Conservation (phyloP, 2,113 vertebrate genomes). For the Acrocephalus kingi region DNA sequence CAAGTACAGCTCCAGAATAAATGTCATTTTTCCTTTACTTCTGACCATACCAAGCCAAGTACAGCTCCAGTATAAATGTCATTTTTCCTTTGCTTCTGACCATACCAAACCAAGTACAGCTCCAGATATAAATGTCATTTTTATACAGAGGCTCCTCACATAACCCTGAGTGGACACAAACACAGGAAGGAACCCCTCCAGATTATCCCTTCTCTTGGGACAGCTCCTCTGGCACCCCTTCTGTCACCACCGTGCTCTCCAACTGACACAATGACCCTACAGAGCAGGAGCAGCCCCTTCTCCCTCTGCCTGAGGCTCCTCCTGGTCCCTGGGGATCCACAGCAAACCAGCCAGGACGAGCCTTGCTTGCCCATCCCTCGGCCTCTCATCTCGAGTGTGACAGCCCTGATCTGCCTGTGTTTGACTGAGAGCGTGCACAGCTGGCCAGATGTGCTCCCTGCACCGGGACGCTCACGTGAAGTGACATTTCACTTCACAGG, state of each 20-base stretch:
- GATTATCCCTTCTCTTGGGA: not conserved
- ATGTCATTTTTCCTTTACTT: not conserved
- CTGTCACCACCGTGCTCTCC: fast-evolving
- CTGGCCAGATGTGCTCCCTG: not conserved
- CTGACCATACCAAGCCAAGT: not conserved
- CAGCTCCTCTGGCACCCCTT: not conserved
- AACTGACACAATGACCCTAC: not conserved
- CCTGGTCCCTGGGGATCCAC: fast-evolving
- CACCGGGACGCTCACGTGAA: not conserved
- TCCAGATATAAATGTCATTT: not conserved
- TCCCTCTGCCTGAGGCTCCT: not conserved
- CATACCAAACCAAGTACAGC: fast-evolving
- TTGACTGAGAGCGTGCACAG: not conserved
- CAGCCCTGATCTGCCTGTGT: not conserved
- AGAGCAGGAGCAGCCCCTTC: not conserved
- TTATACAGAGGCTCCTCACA: not conserved
- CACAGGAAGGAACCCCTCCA: not conserved
- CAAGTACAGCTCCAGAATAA: not conserved
- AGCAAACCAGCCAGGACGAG: not conserved
- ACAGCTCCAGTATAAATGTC: not conserved
- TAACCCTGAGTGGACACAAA: not conserved
- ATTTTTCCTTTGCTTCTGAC: not conserved
- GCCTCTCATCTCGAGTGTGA: not conserved
- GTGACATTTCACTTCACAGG: not conserved
- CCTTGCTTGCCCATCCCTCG: not conserved